These are phyloP conservation scores for Coenonympha arcania DNA, from an alignment of 2,888 invertebrate genomes.

Conservation along the genomic window DNA sequence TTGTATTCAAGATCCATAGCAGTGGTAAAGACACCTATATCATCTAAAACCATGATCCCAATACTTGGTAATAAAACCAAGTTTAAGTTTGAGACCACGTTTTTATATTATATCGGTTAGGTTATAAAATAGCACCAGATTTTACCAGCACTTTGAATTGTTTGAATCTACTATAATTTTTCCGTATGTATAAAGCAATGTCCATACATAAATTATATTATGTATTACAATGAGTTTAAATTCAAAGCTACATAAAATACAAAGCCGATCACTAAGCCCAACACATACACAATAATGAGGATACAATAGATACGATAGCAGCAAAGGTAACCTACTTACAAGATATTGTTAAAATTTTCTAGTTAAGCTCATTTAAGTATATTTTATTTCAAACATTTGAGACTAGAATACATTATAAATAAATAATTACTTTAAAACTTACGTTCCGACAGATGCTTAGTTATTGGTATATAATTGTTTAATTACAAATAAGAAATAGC, in stretches of 20 bases:
- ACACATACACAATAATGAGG: conserved; percentile 18
- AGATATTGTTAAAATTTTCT: conserved; percentile 2
- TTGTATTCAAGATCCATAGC: too few relatives aligned
- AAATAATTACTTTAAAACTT: background rate
- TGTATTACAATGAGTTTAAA: conserved; percentile 28
- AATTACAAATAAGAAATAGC: background rate
- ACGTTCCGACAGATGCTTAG: background rate
- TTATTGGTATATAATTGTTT: background rate
- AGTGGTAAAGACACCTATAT: too few relatives aligned
- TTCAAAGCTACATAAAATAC: conserved; percentile 33
- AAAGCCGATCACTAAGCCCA: conserved; percentile 28
- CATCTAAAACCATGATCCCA: too few relatives aligned
- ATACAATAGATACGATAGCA: conserved; percentile 10
- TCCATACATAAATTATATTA: too few relatives aligned
- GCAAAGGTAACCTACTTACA: conserved; percentile 3
- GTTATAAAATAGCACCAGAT: too few relatives aligned
- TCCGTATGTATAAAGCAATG: conserved; percentile 23
- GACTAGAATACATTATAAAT: background rate
- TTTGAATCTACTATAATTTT: background rate
- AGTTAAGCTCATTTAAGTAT: conserved; percentile 21
- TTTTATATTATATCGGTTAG: too few relatives aligned
- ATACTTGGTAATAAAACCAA: too few relatives aligned
- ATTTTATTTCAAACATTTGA: conserved; percentile 1
- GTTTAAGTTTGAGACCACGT: too few relatives aligned
- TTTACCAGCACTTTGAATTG: background rate